phyloP scores from a whole-genome alignment of 2,113 vertebrate species.

The Corydoras maculifer region DNA sequence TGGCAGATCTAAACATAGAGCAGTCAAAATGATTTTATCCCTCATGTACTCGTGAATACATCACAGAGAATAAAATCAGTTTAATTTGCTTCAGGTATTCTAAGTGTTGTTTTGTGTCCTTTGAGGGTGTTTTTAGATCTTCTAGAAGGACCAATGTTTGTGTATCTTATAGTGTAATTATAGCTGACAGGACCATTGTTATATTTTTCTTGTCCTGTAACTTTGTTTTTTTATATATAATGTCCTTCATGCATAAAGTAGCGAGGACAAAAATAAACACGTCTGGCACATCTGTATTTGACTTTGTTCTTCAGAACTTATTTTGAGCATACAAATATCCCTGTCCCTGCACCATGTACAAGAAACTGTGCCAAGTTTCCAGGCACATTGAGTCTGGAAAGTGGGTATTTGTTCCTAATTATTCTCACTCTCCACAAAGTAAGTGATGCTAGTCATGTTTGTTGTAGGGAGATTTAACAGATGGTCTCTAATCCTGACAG shows the following conservation, averaged over 20 bases:
- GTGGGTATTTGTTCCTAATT: neutral
- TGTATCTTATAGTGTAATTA: too few relatives aligned
- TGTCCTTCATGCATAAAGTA: too few relatives aligned
- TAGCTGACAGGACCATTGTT: too few relatives aligned
- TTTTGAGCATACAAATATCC: too few relatives aligned
- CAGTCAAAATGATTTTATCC: constrained; percentile 45
- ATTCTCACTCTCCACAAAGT: constrained; percentile 32
- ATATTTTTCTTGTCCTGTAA: too few relatives aligned
- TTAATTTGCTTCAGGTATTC: constrained; percentile 42
- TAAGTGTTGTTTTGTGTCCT: constrained; percentile 15
- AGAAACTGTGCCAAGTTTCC: neutral
- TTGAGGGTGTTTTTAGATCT: constrained; percentile 5
- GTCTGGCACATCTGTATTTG: too few relatives aligned
- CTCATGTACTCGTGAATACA: constrained; percentile 28
- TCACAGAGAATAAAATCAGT: constrained; percentile 41
- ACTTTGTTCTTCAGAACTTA: too few relatives aligned
- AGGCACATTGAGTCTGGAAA: neutral
- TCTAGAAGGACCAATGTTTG: too few relatives aligned
- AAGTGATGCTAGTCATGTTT: constrained; percentile 49
- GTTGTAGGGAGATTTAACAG: constrained; percentile 47
- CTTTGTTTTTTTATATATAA: too few relatives aligned
- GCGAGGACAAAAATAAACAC: too few relatives aligned
- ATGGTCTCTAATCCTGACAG: constrained; percentile 56
- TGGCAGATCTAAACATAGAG: constrained; percentile 27
- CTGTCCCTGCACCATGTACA: neutral